A percentile compares a stretch with the other conserved stretches of the same genome.
Conservation (phyloP, 2,888 invertebrate genomes). For the Temnothorax rugatulus region DNA sequence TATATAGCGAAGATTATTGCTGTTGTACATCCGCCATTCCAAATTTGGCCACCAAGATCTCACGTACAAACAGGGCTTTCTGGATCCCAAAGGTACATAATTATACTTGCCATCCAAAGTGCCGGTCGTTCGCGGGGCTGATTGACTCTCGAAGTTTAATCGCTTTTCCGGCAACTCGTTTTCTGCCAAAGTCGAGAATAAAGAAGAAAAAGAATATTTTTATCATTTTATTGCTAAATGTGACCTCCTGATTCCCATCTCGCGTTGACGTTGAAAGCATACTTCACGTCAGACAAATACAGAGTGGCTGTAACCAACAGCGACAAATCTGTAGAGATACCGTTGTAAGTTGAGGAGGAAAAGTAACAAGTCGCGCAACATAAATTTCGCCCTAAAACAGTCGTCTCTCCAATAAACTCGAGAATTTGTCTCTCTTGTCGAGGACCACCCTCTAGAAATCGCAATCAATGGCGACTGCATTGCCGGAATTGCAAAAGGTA, state of each 20-base stretch:
- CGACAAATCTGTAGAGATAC: background rate
- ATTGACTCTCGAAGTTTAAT: slow-evolving; percentile 81
- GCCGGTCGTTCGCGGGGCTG: slow-evolving; percentile 85
- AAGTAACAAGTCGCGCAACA: background rate
- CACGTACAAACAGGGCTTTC: slow-evolving; percentile 90
- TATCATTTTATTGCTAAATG: background rate
- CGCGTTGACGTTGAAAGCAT: background rate
- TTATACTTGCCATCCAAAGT: slow-evolving; percentile 86
- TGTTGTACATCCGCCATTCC: slow-evolving; percentile 89
- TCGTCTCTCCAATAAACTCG: background rate
- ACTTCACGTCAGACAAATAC: slow-evolving; percentile 10
- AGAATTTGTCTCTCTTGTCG: slow-evolving; percentile 3
- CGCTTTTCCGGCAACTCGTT: slow-evolving; percentile 71
- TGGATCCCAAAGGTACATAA: slow-evolving; percentile 86
- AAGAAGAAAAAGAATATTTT: background rate
- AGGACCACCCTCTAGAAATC: background rate
- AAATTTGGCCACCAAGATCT: slow-evolving; percentile 90
- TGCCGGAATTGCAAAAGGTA: background rate
- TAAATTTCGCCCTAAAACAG: background rate
- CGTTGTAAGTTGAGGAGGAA: background rate
- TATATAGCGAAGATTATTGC: slow-evolving; percentile 90
- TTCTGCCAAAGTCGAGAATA: slow-evolving; percentile 72
- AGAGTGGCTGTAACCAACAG: background rate
- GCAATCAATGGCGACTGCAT: background rate
- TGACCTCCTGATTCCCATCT: background rate